These are phyloP conservation scores for Corbicula japonica DNA, from an alignment of 2,888 invertebrate genomes.

Conservation along the genomic window DNA sequence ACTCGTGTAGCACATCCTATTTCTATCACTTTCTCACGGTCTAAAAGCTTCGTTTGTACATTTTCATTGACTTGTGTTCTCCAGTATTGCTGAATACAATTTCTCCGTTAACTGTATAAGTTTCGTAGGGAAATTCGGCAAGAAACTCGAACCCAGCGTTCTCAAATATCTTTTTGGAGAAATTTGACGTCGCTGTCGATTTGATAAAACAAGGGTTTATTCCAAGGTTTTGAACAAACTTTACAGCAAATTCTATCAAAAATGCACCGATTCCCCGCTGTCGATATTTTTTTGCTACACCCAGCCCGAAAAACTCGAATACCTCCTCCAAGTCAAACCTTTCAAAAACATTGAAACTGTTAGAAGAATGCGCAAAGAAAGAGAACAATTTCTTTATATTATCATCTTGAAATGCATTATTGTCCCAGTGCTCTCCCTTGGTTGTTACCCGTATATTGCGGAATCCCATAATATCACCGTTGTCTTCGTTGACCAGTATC, in stretches of 20 bases:
- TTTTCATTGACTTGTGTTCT: constrained; percentile 31
- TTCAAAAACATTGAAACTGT: constrained; percentile 9
- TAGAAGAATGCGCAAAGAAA: neutral
- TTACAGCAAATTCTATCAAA: constrained; percentile 21
- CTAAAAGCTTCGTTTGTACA: neutral
- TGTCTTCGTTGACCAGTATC: constrained; percentile 5
- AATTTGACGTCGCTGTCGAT: constrained; percentile 10
- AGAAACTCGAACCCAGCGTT: constrained; percentile 27
- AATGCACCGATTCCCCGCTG: constrained; percentile 2
- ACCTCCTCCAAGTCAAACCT: constrained; percentile 3
- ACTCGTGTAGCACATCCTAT: too few relatives aligned
- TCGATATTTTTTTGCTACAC: constrained; percentile 12
- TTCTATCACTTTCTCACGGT: too few relatives aligned
- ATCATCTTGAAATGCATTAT: neutral
- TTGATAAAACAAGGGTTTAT: constrained; percentile 12
- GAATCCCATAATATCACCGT: constrained; percentile 9
- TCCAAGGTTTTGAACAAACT: neutral
- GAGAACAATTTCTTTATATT: neutral
- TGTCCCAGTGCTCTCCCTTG: neutral
- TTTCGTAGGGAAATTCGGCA: constrained; percentile 14
- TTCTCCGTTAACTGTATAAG: constrained; percentile 24
- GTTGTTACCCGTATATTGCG: neutral
- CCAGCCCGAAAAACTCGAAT: constrained; percentile 15
- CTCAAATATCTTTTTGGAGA: constrained; percentile 33
- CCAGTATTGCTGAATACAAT: constrained; percentile 31